phyloP scores from a whole-genome alignment of 1,140 invertebrate species.

The Bombus picipes region DNA sequence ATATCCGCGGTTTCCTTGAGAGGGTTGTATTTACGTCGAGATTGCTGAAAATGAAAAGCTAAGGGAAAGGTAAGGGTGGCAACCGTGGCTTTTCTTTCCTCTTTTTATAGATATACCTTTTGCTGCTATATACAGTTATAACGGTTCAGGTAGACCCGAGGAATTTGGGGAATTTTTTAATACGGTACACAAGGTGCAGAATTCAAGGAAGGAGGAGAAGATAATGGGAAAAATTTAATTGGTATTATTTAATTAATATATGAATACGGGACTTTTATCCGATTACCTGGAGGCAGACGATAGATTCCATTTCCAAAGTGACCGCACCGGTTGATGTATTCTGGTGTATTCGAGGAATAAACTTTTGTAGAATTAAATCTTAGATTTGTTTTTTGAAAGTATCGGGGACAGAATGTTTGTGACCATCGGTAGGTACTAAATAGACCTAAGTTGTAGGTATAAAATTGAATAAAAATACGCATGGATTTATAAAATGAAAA shows the following conservation, averaged over 20 bases:
- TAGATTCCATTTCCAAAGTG: background rate
- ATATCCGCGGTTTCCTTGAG: slow-evolving; percentile 9
- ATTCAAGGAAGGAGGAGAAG: background rate
- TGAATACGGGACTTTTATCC: background rate
- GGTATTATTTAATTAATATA: no score
- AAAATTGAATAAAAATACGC: no score
- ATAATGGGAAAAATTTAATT: background rate
- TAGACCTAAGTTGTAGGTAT: no score
- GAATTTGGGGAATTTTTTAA: background rate
- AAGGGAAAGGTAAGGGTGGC: no score
- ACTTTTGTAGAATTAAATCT: background rate
- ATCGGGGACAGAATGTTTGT: background rate
- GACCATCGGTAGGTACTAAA: background rate
- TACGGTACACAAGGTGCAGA: background rate
- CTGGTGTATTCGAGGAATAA: background rate
- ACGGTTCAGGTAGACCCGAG: background rate
- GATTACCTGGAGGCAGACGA: fast-evolving
- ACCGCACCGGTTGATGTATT: background rate
- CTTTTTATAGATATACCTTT: no score
- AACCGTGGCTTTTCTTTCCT: background rate
- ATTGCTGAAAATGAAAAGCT: background rate
- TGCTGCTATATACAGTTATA: background rate
- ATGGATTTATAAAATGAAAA: no score
- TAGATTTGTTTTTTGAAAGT: background rate
- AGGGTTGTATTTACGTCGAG: slow-evolving; percentile 14